Evolutionary conservation across 2,113 vertebrate species (phyloP), one percentile per base, ranked within the genome.

Genomic region (Cyphomyrus discorhynchus): DNA sequence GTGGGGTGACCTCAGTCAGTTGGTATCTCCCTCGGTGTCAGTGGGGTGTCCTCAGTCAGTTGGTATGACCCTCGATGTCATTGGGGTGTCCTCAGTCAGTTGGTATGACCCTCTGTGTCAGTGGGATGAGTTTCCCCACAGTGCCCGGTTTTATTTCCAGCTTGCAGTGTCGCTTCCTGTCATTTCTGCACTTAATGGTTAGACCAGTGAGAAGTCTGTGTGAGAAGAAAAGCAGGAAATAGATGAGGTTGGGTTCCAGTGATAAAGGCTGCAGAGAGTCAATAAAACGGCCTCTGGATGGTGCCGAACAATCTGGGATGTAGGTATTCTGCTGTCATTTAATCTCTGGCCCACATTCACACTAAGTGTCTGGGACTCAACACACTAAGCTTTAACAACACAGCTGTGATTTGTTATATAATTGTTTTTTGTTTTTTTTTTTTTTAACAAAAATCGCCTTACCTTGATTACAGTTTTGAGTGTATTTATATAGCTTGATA

Each of bases 401-500:
- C 42, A 84, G 45, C 39, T 45, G 45, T 46, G 42, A 84, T 84
- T 84, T 46, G 45, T 46, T 84, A 46, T 84, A 47, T 84, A 84
- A 84, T 46, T 84, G 35, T 83, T 4, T 83, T 45, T 80, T 77
- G 7, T 17, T 31, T 42, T 42, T 42, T 42, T 42, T 42, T 21
- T 83, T 77, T 39, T 39, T 77, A n/a, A 5, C 31, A 6, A 42
- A 80, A 80, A 42, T 46, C 21, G 45, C 39, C 45, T 84, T 47
- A 46, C 42, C 45, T 47, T 46, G 45, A 24, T 84, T 84, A 84
- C 45, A 24, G 39, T 84, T 84, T 84, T 47, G 45, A 84, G 24
- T 84, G 42, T 84, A 84, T 84, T 84, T 84, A 47, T 84, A 21
- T n/a, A 84, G 82, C 42, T 84, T 46, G 45, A 46, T 84, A n/a